Evolutionary conservation across 2,113 vertebrate species (phyloP).

Genomic region (Brachyhypopomus occidentalis): DNA sequence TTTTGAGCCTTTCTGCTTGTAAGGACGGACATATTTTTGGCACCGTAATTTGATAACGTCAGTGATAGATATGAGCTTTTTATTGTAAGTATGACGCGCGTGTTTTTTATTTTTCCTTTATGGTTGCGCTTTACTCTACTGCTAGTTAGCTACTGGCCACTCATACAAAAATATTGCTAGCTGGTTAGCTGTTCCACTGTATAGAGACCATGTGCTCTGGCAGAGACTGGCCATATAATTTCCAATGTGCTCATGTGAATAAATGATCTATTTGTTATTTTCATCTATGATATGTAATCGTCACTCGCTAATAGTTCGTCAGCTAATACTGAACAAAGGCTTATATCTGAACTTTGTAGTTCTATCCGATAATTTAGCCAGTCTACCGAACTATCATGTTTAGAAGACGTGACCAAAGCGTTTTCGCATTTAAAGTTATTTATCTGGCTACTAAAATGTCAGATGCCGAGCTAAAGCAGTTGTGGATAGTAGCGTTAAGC

Average conservation of each 20-base stretch:
- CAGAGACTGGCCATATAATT: too few species aligned
- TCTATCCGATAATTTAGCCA: background rate
- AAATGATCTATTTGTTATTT: background rate
- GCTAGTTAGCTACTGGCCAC: conserved; percentile 20
- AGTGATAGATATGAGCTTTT: conserved; percentile 60
- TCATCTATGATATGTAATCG: background rate
- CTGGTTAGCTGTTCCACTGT: background rate
- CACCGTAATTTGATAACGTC: background rate
- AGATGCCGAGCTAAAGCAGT: too few species aligned
- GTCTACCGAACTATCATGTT: background rate
- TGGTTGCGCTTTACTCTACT: background rate
- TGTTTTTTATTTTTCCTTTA: background rate
- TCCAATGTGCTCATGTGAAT: background rate
- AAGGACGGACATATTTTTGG: too few species aligned
- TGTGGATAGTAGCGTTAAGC: too few species aligned
- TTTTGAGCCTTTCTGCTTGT: background rate
- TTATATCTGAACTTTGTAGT: background rate
- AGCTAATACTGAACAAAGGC: background rate
- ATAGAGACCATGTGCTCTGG: background rate
- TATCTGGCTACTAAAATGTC: background rate
- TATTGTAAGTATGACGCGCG: conserved; percentile 57
- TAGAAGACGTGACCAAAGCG: background rate
- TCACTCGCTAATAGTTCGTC: too few species aligned
- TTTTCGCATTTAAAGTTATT: background rate
- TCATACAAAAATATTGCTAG: too few species aligned